Evolutionary conservation across 1,140 invertebrate species (phyloP), one percentile per base, ranked within the genome.

Genomic region (Mactra quadrangularis): DNA sequence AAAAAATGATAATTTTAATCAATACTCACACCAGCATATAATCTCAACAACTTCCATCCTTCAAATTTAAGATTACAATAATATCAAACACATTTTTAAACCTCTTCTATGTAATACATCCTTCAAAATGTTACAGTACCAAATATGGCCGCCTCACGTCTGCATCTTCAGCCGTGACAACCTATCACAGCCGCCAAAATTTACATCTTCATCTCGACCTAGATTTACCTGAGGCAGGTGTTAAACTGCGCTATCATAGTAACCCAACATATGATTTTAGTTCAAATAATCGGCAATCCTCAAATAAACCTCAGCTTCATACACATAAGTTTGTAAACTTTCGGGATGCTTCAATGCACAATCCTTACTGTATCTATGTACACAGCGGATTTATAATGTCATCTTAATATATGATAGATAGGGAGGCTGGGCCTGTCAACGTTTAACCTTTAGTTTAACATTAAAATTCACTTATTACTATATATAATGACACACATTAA

Each of bases 101-200:
- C n/a, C n/a, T n/a, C n/a, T n/a, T n/a, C n/a, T n/a, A n/a, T n/a
- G n/a, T n/a, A n/a, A n/a, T n/a, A n/a, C n/a, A n/a, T n/a, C n/a
- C 19, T 17, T 38, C 31, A 66, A 41, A 35, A 38, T 66, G 22
- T 6, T 22, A 35, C 3, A 25, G 7, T 72, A 13, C 72, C 41
- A 76, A 76, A 76, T 60, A 76, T 76, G 72, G 72, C 72, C 35
- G 72, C 55, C 72, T n/a, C n/a, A 59, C 38, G 13, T 76, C 41
- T 76, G 50, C 45, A 76, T 76, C 72, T n/a, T 27, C 57, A 45
- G 60, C 27, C 72, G 57, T 76, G 72, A 60, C 72, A 41, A n/a
- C 45, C 55, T 45, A 59, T 38, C 72, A 53, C 60, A 35, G 55
- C 41, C 50, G 27, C 72, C 53, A 25, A 47, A 33, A 11, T 50